phyloP scores from a whole-genome alignment of 2,888 invertebrate genomes.

The Cyclophora punctaria region DNA sequence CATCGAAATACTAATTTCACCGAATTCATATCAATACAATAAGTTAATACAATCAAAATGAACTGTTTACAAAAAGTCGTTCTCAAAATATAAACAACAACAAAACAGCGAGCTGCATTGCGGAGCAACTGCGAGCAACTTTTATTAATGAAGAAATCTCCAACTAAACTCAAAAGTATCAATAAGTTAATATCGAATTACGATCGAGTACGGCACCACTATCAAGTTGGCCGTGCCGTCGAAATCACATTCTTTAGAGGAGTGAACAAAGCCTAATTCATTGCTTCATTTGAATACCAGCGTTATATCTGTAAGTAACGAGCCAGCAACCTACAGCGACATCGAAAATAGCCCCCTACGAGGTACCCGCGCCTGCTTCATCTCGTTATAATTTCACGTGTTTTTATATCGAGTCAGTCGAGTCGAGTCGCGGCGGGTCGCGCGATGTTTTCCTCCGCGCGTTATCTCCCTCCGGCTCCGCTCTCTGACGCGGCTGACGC shows the following conservation, averaged over 20 bases:
- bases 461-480: constrained; percentile 61
- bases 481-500: constrained; percentile 69
- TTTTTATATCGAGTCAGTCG: constrained; percentile 35
- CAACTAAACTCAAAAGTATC: too few species aligned
- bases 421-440: constrained; percentile 22
- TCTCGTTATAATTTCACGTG: constrained; percentile 33
- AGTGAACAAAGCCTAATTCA: constrained; percentile 28
- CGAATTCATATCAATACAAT: too few species aligned
- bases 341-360: constrained; percentile 30
- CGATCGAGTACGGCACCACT: neutral
- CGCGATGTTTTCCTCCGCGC: constrained; percentile 60
- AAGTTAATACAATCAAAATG: too few species aligned
- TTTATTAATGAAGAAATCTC: too few species aligned
- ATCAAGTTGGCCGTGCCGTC: neutral
- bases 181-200: neutral
- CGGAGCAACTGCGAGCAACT: too few species aligned
- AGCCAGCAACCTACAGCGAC: constrained; percentile 27
- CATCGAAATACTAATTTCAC: too few species aligned
- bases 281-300: constrained; percentile 22
- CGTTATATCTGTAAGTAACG: constrained; percentile 21
- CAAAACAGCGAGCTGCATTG: too few species aligned
- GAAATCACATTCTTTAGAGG: constrained; percentile 17
- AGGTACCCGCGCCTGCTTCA: constrained; percentile 23
- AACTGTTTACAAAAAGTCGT: too few species aligned
- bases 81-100: too few species aligned